Evolutionary conservation across 2,797 vertebrate species (phyloP).

Genomic region (Synaphobranchus kaupii): DNA sequence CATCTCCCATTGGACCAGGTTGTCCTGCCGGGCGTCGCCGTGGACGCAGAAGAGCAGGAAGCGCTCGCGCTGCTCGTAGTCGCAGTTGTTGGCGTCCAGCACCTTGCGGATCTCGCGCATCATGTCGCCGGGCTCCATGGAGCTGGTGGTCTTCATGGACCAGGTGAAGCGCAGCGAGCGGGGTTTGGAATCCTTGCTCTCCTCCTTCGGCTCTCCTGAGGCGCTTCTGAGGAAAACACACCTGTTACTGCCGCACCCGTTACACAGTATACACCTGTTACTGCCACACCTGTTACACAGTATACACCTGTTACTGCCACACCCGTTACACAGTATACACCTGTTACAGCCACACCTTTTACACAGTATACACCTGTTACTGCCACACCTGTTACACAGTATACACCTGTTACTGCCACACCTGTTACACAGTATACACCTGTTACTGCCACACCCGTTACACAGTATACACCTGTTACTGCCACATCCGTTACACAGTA

Average conservation of each 20-base stretch:
- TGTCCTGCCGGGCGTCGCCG: slow-evolving; percentile 91
- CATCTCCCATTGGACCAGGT: slow-evolving; percentile 98
- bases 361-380: not conserved
- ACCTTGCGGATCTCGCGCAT: slow-evolving; percentile 97
- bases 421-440: too few relatives aligned
- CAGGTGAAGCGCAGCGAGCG: slow-evolving; percentile 90
- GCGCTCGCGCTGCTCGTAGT: slow-evolving; percentile 94
- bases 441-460: not conserved
- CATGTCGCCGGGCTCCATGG: slow-evolving; percentile 97
- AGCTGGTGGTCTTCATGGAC: slow-evolving; percentile 99
- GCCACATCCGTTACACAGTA: too few relatives aligned
- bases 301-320: not conserved
- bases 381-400: not conserved
- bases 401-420: not conserved
- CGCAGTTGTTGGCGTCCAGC: slow-evolving; percentile 93
- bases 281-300: not conserved
- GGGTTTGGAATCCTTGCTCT: slow-evolving; percentile 89
- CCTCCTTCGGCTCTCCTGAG: slow-evolving; percentile 87
- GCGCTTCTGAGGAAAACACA: slow-evolving; percentile 69
- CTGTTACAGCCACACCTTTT: not conserved
- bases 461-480: not conserved
- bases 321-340: not conserved
- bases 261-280: not conserved
- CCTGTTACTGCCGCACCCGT: not conserved
- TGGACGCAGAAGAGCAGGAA: slow-evolving; percentile 97